Conservation (phyloP, 2,888 invertebrate genomes). For the Ptychoptera contaminata region DNA sequence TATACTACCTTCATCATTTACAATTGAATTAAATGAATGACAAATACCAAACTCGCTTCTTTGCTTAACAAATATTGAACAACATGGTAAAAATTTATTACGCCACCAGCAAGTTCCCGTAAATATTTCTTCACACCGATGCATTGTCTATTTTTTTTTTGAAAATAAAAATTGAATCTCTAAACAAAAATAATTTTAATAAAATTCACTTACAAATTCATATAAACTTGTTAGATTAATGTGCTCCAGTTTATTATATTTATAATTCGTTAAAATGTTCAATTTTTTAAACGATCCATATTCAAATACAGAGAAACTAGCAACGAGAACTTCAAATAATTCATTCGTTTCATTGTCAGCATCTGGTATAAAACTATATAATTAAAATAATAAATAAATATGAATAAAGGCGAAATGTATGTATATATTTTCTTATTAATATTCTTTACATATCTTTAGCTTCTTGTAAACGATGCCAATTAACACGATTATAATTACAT, state of each 20-base stretch:
- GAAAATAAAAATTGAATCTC: no score
- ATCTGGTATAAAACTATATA: slow-evolving; percentile 18
- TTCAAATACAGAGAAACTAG: slow-evolving; percentile 19
- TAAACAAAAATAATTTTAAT: neutral
- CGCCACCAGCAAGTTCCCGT: slow-evolving; percentile 28
- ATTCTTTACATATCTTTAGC: slow-evolving; percentile 14
- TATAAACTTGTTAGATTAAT: slow-evolving; percentile 19
- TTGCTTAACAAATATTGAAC: slow-evolving; percentile 29
- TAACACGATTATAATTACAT: slow-evolving; percentile 24
- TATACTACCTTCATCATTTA: slow-evolving; percentile 15
- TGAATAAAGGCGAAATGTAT: no score
- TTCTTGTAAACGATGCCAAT: slow-evolving; percentile 21
- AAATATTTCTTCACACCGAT: slow-evolving; percentile 28
- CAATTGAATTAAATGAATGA: slow-evolving; percentile 32
- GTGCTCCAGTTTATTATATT: slow-evolving; percentile 16
- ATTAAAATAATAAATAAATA: neutral
- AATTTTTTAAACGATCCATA: slow-evolving; percentile 25
- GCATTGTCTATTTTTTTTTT: slow-evolving; percentile 10
- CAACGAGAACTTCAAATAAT: slow-evolving; percentile 17
- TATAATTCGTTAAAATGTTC: slow-evolving; percentile 9
- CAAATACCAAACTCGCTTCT: slow-evolving; percentile 32
- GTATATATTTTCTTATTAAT: neutral
- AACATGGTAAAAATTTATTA: slow-evolving; percentile 25
- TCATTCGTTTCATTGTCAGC: slow-evolving; percentile 13
- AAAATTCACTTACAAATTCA: slow-evolving; percentile 7